Evolutionary conservation across 1,140 invertebrate species (phyloP), one percentile per base, ranked within the genome.

Genomic region (Drosophila varians): DNA sequence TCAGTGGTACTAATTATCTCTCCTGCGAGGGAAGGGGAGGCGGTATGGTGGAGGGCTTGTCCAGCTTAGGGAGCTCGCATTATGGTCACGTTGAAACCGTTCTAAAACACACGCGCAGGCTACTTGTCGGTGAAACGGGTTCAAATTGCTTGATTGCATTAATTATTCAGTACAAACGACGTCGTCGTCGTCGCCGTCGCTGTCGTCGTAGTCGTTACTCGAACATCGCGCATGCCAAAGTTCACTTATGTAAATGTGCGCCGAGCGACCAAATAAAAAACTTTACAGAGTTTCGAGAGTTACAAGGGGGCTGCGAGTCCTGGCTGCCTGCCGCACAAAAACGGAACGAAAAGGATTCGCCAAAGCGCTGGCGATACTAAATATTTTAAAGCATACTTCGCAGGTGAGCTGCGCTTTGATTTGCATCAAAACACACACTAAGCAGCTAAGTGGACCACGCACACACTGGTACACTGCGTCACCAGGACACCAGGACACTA

Each of bases 131-230:
- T 46, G 54, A 60, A 72, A 56, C 53, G 66, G 56, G 46, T 56
- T 87, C 52, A 74, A 87, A 82, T 77, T 42, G 82, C 82, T 82
- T 87, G 82, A 87, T 87, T 86, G 83, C 82, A 86, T 86, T 86
- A 86, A 87, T 87, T 86, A 86, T 86, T 86, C 82, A 86, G 82
- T 70, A 69, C 62, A 70, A 80, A 79, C 60, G 21, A 2, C 21
- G 21, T 21, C 2, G 21, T 21, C 21, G 21, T 21, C 2, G 21
- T 21, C 21, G 21, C 4, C 21, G 53, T 48, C 42, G 68, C 38
- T 12, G 26, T 23, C 23, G 26, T 23, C 40, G 11, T 8, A 12
- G 62, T 56, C 40, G 53, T 52, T 51, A 47, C 38, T 52, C 40
- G 23, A 36, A 70, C 60, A 49, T 48, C 46, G 71, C 69, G 66